Percentiles rank a stretch among this genome's conserved stretches.
Conservation (phyloP, 2,113 vertebrate species). For the Myxocyprinus asiaticus region DNA sequence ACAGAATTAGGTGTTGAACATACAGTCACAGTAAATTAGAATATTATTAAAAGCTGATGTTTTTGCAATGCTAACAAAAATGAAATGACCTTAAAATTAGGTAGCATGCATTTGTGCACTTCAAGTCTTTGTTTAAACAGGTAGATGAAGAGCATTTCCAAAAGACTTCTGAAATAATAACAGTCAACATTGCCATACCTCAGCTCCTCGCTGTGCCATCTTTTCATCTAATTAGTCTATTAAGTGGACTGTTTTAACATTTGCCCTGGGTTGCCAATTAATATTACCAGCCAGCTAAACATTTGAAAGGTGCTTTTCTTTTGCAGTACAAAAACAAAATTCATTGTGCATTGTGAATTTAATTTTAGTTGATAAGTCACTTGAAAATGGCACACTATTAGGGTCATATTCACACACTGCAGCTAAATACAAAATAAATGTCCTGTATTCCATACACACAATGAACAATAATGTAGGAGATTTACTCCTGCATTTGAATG, state of each 20-base stretch:
- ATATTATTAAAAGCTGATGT: neutral
- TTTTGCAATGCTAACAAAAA: neutral
- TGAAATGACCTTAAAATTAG: neutral
- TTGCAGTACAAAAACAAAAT: slow-evolving; percentile 31
- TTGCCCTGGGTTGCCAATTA: slow-evolving; percentile 65
- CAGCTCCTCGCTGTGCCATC: slow-evolving; percentile 35
- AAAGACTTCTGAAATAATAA: neutral
- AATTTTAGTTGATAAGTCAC: slow-evolving; percentile 25
- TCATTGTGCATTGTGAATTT: slow-evolving; percentile 60
- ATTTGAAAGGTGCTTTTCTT: slow-evolving; percentile 48
- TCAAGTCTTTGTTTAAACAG: neutral
- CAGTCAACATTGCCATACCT: too few relatives aligned
- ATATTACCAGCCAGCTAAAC: too few relatives aligned
- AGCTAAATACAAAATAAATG: too few relatives aligned
- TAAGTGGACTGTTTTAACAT: slow-evolving; percentile 64
- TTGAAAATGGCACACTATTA: too few relatives aligned
- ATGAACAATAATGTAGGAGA: too few relatives aligned
- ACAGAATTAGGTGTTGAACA: neutral
- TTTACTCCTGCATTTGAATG: too few relatives aligned
- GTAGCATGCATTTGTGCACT: slow-evolving; percentile 4
- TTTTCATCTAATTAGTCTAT: slow-evolving; percentile 70
- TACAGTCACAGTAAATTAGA: neutral
- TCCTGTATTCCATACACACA: too few relatives aligned
- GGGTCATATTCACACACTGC: too few relatives aligned
- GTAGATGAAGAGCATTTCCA: neutral